Percentiles rank a stretch among this genome's conserved stretches.
Conservation (phyloP, 2,888 invertebrate genomes). For the Lapara coniferarum region DNA sequence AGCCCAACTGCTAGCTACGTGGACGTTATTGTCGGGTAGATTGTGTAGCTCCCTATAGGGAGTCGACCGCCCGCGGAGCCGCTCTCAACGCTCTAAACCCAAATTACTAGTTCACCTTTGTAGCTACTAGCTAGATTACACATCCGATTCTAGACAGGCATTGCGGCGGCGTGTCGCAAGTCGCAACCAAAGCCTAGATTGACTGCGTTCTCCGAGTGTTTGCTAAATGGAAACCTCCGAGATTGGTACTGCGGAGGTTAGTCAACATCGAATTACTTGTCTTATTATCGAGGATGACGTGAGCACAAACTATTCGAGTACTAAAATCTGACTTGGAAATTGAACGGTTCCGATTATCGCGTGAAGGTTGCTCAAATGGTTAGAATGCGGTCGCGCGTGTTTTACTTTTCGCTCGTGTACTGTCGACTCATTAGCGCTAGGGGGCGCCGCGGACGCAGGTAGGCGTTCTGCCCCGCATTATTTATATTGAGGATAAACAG, state of each 20-base stretch:
- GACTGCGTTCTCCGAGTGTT: conserved; percentile 32
- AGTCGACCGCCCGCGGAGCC: conserved; percentile 63
- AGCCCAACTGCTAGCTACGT: conserved; percentile 64
- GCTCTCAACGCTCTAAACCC: conserved; percentile 66
- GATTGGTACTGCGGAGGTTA: conserved; percentile 9
- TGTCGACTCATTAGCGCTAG: conserved; percentile 69
- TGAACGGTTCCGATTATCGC: conserved; percentile 18
- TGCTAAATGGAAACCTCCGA: conserved; percentile 22
- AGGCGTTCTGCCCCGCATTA: conserved; percentile 55
- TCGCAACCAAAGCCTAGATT: conserved; percentile 41
- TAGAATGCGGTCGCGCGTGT: conserved; percentile 32
- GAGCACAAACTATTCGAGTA: conserved; percentile 19
- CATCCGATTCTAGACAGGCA: conserved; percentile 48
- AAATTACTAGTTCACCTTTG: conserved; percentile 65
- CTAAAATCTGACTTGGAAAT: conserved; percentile 11
- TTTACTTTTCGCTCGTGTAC: conserved; percentile 34
- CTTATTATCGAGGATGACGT: conserved; percentile 23
- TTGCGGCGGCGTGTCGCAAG: conserved; percentile 39
- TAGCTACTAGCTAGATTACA: conserved; percentile 52
- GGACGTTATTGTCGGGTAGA: conserved; percentile 62
- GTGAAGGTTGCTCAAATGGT: conserved; percentile 25
- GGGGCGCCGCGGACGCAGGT: conserved; percentile 65
- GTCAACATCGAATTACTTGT: conserved; percentile 19
- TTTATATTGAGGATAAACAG: conserved; percentile 64
- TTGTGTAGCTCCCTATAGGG: conserved; percentile 63